Percentiles rank a stretch among this genome's conserved stretches.
Evolutionary conservation across 2,113 vertebrate genomes (phyloP).

Genomic region (Strigops habroptila): DNA sequence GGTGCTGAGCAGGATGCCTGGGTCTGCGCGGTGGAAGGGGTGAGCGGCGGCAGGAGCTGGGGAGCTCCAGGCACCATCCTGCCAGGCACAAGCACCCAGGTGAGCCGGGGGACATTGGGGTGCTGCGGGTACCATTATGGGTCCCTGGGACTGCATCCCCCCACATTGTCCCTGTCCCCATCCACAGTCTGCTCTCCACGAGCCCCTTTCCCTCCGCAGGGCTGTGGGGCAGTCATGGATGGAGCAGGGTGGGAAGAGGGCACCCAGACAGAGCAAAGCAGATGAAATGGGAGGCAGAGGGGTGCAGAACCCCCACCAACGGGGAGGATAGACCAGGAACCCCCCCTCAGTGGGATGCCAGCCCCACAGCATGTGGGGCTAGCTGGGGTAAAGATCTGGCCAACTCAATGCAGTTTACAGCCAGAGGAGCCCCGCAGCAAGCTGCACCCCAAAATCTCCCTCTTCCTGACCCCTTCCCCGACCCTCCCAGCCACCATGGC

Average conservation of each 20-base stretch:
- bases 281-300: not conserved
- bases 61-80: not conserved
- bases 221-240: no score
- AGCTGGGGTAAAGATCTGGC: not conserved
- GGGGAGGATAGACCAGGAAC: not conserved
- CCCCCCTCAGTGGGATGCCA: not conserved
- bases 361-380: not conserved
- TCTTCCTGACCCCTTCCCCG: no score
- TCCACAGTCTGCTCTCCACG: fast-evolving
- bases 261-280: not conserved
- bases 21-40: not conserved
- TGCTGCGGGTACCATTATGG: not conserved
- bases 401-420: not conserved
- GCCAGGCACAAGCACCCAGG: not conserved
- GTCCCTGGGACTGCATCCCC: no score
- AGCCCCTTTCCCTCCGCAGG: no score
- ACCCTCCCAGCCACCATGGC: not conserved
- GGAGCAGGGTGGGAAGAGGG: not conserved
- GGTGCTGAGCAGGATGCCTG: not conserved
- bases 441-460: not conserved
- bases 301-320: not conserved
- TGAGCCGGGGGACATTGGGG: not conserved
- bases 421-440: not conserved
- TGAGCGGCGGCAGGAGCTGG: not conserved
- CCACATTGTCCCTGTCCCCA: not conserved